phyloP scores from a whole-genome alignment of 1,140 invertebrate genomes.

The Bombyx mori region ASM3026992v2 NC_085117.1:16214001-16214500 shows the following conservation, averaged over 20 bases:
- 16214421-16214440: too few species aligned
- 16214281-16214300: constrained; percentile 13
- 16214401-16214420: too few species aligned
- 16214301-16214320: constrained; percentile 27
- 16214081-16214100: background rate
- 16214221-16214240: constrained; percentile 15
- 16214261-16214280: constrained; percentile 18
- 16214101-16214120: background rate
- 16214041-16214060: too few species aligned
- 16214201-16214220: constrained; percentile 5
- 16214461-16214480: too few species aligned
- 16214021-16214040: too few species aligned
- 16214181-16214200: background rate
- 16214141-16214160: background rate
- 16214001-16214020: too few species aligned
- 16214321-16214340: constrained; percentile 23
- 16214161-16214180: background rate
- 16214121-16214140: background rate
- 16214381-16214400: constrained; percentile 9
- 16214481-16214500: too few species aligned
- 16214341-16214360: constrained; percentile 20
- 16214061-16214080: background rate
- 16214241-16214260: constrained; percentile 21
- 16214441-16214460: too few species aligned
- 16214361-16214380: constrained; percentile 9